phyloP scores from a whole-genome alignment of 1,140 invertebrate species.

The Fopius arisanus region DNA sequence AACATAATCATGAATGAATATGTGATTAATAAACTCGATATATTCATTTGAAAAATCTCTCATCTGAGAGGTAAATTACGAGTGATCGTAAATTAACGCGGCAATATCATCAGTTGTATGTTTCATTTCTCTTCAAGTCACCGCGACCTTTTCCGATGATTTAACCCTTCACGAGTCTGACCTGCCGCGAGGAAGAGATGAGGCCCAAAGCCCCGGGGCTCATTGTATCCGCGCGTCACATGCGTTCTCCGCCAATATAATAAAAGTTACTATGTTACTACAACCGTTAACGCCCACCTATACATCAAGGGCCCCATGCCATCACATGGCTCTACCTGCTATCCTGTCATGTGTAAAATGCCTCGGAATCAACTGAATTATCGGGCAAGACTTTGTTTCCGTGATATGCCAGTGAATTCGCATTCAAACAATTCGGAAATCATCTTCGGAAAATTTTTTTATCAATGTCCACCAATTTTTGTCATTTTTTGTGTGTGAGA shows the following conservation, averaged over 20 bases:
- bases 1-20: neutral
- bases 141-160: slow-evolving; percentile 21
- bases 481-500: neutral
- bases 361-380: neutral
- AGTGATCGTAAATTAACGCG: slow-evolving; percentile 8
- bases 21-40: neutral
- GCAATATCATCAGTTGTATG: neutral
- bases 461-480: neutral
- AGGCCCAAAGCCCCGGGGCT: neutral
- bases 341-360: neutral
- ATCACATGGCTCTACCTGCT: slow-evolving; percentile 32
- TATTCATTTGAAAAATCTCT: slow-evolving; percentile 26
- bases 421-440: neutral
- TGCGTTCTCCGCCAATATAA: slow-evolving; percentile 49
- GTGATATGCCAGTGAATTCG: neutral
- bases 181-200: slow-evolving; percentile 12
- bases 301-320: slow-evolving; percentile 51
- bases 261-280: slow-evolving; percentile 59
- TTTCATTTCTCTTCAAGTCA: neutral
- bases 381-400: neutral
- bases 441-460: neutral
- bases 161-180: slow-evolving; percentile 21
- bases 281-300: slow-evolving; percentile 53
- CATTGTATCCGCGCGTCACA: slow-evolving; percentile 32
- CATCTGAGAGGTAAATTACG: slow-evolving; percentile 7